Evolutionary conservation across 2,113 vertebrate species (phyloP).

Genomic region (Trematomus loennbergii): DNA sequence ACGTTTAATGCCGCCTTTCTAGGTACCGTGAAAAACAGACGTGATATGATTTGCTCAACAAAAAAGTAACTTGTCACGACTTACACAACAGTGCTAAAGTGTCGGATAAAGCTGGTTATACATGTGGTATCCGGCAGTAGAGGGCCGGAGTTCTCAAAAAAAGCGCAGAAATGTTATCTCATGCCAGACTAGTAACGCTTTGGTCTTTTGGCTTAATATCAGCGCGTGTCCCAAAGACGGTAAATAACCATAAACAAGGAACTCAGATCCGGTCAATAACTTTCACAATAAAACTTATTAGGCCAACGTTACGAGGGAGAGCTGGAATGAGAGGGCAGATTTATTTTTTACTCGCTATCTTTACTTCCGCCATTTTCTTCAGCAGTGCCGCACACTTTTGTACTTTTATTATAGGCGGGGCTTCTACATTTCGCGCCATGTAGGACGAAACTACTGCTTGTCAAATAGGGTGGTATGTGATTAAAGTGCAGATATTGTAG

Average conservation of each 20-base stretch:
- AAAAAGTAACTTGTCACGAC: too few relatives aligned
- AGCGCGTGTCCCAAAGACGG: accelerated
- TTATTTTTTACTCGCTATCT: slow-evolving; percentile 42
- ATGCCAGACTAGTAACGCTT: not conserved
- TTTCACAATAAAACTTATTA: slow-evolving; percentile 27
- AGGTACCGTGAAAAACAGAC: too few relatives aligned
- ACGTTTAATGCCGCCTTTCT: too few relatives aligned
- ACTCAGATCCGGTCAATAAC: accelerated
- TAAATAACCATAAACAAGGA: accelerated
- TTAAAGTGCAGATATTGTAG: accelerated
- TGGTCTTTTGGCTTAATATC: too few relatives aligned
- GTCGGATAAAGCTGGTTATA: too few relatives aligned
- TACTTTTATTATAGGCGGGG: slow-evolving; percentile 20
- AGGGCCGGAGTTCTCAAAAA: not conserved
- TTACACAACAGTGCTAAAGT: too few relatives aligned
- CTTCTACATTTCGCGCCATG: slow-evolving; percentile 72
- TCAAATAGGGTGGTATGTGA: not conserved
- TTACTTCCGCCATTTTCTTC: not conserved
- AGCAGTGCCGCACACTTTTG: not conserved
- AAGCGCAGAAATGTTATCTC: too few relatives aligned
- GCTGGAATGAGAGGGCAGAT: accelerated
- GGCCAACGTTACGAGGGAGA: accelerated
- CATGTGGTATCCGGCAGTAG: not conserved
- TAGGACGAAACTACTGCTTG: slow-evolving; percentile 45
- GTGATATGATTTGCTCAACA: too few relatives aligned